phyloP scores from a whole-genome alignment of 2,113 vertebrate genomes.

The Xiphophorus couchianus region DNA sequence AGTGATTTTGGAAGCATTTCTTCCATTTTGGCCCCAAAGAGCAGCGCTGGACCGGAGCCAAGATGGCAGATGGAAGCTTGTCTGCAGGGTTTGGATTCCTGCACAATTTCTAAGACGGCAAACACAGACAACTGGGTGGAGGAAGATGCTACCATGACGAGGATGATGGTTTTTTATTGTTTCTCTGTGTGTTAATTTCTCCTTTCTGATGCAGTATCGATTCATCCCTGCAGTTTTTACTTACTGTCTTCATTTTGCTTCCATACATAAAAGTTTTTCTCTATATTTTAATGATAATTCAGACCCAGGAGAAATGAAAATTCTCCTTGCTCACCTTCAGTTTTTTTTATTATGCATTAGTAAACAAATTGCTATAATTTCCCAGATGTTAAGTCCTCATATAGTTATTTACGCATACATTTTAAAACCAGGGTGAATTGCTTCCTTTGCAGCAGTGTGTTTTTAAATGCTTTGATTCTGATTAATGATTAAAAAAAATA shows the following conservation, averaged over 20 bases:
- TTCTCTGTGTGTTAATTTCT: conserved; percentile 15
- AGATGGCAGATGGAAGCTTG: conserved; percentile 78
- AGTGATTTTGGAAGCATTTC: conserved; percentile 20
- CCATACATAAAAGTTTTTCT: not conserved
- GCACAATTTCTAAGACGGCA: conserved; percentile 57
- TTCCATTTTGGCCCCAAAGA: conserved; percentile 68
- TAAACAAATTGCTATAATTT: not conserved
- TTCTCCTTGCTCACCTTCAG: not conserved
- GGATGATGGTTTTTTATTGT: conserved; percentile 36
- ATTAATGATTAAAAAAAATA: not conserved
- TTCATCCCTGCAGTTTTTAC: not conserved
- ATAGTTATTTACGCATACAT: not conserved
- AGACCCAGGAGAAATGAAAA: not conserved
- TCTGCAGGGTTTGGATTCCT: conserved; percentile 72
- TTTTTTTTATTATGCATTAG: not conserved
- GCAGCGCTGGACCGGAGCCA: conserved; percentile 72
- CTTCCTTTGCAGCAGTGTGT: not conserved
- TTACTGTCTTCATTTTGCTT: not conserved
- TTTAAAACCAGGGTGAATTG: not conserved
- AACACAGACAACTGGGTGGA: conserved; percentile 67
- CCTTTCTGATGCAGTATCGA: conserved; percentile 6
- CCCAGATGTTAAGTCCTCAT: not conserved
- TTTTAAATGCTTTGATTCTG: not conserved
- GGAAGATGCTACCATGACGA: conserved; percentile 35
- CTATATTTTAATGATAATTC: not conserved